phyloP scores from a whole-genome alignment of 2,797 vertebrate genomes.

The Syndactyla subalaris region DNA sequence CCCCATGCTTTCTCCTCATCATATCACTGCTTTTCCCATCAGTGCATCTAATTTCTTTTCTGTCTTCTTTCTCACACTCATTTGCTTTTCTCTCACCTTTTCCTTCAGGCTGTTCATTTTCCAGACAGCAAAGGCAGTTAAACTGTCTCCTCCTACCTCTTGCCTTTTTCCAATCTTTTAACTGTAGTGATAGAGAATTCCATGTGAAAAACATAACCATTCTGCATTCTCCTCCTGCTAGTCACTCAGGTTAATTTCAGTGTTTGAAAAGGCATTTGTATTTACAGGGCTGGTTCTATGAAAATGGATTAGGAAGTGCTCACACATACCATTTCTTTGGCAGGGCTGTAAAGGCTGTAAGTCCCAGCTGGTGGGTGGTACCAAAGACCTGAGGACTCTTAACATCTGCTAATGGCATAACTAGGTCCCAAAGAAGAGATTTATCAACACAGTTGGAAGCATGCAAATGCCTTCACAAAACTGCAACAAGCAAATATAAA shows the following conservation, averaged over 20 bases:
- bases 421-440: not conserved
- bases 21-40: not conserved
- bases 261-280: not conserved
- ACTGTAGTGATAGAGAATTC: not conserved
- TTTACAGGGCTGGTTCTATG: not conserved
- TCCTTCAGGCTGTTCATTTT: not conserved
- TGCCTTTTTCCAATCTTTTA: not conserved
- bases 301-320: not conserved
- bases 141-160: not conserved
- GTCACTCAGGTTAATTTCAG: not conserved
- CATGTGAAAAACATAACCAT: not conserved
- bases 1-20: not conserved
- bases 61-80: not conserved
- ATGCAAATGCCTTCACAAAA: not conserved
- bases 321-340: not conserved
- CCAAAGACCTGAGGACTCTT: not conserved
- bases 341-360: not conserved
- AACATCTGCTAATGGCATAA: not conserved
- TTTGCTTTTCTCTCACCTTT: not conserved
- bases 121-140: constrained; percentile 17
- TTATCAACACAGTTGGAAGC: not conserved
- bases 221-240: not conserved
- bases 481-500: not conserved
- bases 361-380: not conserved
- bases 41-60: not conserved